A percentile compares a stretch with the other conserved stretches of the same genome.
phyloP scores from a whole-genome alignment of 1,140 invertebrate species.

The Homarus americanus region DNA sequence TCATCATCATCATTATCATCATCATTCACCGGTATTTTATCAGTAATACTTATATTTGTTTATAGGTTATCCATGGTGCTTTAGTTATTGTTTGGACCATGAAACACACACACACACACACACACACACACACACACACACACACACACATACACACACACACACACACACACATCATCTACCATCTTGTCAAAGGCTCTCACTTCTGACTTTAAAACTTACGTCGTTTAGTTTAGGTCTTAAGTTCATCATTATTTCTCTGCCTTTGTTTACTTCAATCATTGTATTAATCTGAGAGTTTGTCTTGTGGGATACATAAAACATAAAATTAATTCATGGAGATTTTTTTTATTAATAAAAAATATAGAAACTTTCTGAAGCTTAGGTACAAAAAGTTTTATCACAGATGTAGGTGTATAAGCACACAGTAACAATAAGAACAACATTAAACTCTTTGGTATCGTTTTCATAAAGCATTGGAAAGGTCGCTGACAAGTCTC shows the following conservation, averaged over 20 bases:
- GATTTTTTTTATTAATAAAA: conserved; percentile 65
- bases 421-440: conserved; percentile 11
- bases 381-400: conserved; percentile 57
- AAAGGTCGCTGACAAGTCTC: neutral
- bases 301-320: neutral
- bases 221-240: too few species aligned
- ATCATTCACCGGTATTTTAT: neutral
- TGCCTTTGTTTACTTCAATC: neutral
- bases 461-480: conserved; percentile 42
- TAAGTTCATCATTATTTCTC: too few species aligned
- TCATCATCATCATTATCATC: neutral
- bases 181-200: too few species aligned
- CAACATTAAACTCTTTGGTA: conserved; percentile 61
- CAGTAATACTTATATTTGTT: too few species aligned
- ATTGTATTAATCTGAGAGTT: neutral
- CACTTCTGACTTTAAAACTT: too few species aligned
- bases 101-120: too few species aligned
- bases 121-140: too few species aligned
- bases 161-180: too few species aligned
- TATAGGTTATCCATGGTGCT: too few species aligned
- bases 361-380: conserved; percentile 66
- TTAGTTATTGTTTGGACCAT: too few species aligned
- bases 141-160: too few species aligned
- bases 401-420: conserved; percentile 50
- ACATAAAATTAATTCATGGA: neutral